Evolutionary conservation across 1,140 invertebrate genomes (phyloP).

Genomic region (Hycleus cichorii): DNA sequence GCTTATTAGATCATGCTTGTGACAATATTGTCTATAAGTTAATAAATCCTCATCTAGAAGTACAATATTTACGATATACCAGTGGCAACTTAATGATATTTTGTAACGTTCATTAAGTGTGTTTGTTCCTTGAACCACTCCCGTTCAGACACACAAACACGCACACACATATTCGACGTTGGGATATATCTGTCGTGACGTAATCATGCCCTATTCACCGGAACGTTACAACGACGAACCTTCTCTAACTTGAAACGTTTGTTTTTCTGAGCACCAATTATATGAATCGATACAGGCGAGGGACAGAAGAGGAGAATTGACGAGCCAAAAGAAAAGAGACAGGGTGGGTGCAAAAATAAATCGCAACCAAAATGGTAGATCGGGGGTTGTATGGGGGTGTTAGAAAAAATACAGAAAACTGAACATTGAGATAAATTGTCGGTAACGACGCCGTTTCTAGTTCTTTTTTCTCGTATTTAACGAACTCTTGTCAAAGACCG

Average conservation of each 20-base stretch:
- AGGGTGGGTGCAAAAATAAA: no score
- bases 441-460: conserved; percentile 4
- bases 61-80: conserved; percentile 12
- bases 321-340: neutral
- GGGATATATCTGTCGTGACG: conserved; percentile 9
- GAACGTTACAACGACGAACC: neutral
- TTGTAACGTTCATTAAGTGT: conserved; percentile 17
- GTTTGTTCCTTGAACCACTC: conserved; percentile 17
- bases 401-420: neutral
- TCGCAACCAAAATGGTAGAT: no score
- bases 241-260: conserved; percentile 1
- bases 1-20: conserved; percentile 8
- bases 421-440: conserved; percentile 7
- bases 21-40: conserved; percentile 14
- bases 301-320: neutral
- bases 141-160: conserved; percentile 1
- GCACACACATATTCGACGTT: neutral
- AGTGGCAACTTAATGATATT: conserved; percentile 19
- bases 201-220: conserved; percentile 12
- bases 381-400: no score
- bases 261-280: conserved; percentile 13
- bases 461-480: neutral
- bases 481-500: conserved; percentile 9
- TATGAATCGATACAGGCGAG: conserved; percentile 1
- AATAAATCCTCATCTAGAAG: conserved; percentile 13